These are phyloP conservation scores for Thinocorus orbignyianus DNA, from an alignment of 2,113 vertebrate species.

Conservation along the genomic window DNA sequence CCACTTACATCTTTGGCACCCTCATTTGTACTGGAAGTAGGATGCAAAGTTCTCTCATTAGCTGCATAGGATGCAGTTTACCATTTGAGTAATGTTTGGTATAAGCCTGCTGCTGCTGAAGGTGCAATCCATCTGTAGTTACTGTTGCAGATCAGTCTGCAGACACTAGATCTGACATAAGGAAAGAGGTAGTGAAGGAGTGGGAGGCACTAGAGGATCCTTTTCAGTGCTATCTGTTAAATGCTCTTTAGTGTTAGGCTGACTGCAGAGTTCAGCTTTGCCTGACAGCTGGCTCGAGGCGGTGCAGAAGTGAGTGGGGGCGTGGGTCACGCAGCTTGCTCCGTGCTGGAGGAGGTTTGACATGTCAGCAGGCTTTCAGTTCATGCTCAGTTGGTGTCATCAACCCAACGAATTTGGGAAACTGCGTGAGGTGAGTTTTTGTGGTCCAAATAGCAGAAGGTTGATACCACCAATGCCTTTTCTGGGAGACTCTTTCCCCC, in stretches of 20 bases:
- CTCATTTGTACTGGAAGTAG: rapidly evolving
- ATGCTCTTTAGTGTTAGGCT: background rate
- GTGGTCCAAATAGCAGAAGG: background rate
- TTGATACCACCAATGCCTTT: background rate
- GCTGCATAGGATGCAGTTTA: background rate
- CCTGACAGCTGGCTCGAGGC: background rate
- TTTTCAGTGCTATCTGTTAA: background rate
- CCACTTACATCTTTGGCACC: background rate
- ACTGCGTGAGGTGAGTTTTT: rapidly evolving
- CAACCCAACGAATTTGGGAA: background rate
- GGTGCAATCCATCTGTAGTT: background rate
- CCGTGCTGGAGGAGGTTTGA: background rate
- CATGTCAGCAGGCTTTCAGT: background rate
- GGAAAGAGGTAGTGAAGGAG: background rate
- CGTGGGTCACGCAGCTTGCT: rapidly evolving
- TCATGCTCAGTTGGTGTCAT: rapidly evolving
- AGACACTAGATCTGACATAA: rapidly evolving
- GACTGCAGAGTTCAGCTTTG: background rate
- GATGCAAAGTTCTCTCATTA: background rate
- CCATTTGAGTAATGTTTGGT: rapidly evolving
- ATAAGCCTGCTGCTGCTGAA: background rate
- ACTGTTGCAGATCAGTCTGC: background rate
- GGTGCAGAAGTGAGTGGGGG: background rate
- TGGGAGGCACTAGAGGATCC: background rate
- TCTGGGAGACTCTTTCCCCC: background rate